Conservation (phyloP, 2,797 vertebrate species). For the Chelon auratus region DNA sequence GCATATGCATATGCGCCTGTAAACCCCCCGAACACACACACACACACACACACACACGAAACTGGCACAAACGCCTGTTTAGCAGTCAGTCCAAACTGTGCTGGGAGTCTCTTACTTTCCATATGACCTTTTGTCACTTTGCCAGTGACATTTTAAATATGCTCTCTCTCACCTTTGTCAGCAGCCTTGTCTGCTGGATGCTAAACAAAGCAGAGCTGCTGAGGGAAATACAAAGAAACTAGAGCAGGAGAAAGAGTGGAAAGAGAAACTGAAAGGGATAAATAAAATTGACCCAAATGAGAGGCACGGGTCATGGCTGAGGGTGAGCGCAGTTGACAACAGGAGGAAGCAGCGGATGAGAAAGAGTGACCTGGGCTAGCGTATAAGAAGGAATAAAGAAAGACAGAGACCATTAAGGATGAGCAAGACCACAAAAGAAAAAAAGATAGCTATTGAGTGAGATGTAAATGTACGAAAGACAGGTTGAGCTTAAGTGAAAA, state of each 20-base stretch:
- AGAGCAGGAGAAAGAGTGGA: conserved; percentile 31
- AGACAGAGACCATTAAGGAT: conserved; percentile 6
- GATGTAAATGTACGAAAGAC: conserved; percentile 31
- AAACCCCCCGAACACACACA: conserved; percentile 18
- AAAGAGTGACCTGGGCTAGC: background rate
- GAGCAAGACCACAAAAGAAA: background rate
- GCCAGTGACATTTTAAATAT: conserved; percentile 85
- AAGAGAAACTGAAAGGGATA: conserved; percentile 51
- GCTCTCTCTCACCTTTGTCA: conserved; percentile 81
- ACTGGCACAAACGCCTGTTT: conserved; percentile 70
- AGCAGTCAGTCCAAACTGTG: conserved; percentile 81
- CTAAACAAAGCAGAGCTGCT: conserved; percentile 77
- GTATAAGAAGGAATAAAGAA: conserved; percentile 8
- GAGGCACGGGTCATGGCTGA: conserved; percentile 47
- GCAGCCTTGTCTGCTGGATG: conserved; percentile 74
- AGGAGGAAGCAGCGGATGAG: conserved; percentile 26
- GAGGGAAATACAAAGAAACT: conserved; percentile 59
- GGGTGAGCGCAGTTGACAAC: conserved; percentile 31
- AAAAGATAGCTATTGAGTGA: conserved; percentile 26
- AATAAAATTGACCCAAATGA: conserved; percentile 60
- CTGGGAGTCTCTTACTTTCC: conserved; percentile 83
- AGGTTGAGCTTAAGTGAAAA: conserved; percentile 12
- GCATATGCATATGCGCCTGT: conserved; percentile 36
- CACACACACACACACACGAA: conserved; percentile 32
- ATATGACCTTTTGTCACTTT: conserved; percentile 86